Conservation (phyloP, 2,797 vertebrate species). For the Dipus sagitta region DNA sequence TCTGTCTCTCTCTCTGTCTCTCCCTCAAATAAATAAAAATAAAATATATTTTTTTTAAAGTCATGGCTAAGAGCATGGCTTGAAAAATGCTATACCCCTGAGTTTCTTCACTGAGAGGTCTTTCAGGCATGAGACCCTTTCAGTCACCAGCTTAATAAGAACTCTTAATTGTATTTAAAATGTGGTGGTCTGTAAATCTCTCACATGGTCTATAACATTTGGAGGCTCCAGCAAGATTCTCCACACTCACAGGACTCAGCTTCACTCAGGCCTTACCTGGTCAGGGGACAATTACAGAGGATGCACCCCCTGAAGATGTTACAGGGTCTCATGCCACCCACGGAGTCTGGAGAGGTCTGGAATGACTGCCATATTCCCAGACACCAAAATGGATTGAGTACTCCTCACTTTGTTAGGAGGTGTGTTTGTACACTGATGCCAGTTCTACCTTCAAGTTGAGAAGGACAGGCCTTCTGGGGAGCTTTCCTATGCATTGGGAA, state of each 20-base stretch:
- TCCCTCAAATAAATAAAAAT: no score
- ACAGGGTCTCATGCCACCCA: not conserved
- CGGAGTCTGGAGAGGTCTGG: not conserved
- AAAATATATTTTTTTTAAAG: no score
- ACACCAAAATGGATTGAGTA: not conserved
- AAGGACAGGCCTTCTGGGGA: not conserved
- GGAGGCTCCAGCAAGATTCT: not conserved
- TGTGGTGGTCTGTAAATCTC: no score
- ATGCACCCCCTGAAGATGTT: not conserved
- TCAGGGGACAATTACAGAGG: not conserved
- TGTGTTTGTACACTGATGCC: not conserved
- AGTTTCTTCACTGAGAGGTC: no score
- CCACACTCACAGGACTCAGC: not conserved
- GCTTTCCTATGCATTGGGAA: no score
- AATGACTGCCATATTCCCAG: not conserved
- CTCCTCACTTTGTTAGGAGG: not conserved
- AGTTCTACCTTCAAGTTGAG: not conserved
- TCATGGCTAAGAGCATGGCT: no score
- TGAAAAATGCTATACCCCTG: no score
- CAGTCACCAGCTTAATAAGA: no score
- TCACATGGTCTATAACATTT: not conserved
- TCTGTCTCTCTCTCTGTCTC: no score
- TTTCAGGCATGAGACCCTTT: no score
- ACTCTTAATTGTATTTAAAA: no score
- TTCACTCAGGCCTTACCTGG: not conserved